A percentile compares a stretch with the other conserved stretches of the same genome.
Conservation (phyloP, 2,797 vertebrate species). For the Arnoldichthys spilopterus region DNA sequence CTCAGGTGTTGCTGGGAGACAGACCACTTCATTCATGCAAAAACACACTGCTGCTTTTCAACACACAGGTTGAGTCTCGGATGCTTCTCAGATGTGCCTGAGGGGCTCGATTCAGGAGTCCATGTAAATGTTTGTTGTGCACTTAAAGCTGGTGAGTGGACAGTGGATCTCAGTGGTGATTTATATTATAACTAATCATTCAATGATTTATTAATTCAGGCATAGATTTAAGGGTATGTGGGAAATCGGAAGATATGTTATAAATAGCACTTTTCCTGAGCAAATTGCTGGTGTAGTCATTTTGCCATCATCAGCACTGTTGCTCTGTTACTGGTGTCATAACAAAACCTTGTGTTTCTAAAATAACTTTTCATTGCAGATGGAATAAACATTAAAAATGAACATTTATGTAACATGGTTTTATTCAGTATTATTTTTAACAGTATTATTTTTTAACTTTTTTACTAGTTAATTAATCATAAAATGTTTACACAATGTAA, state of each 20-base stretch:
- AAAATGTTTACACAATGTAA: neutral
- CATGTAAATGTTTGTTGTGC: neutral
- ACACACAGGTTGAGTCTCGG: conserved; percentile 1
- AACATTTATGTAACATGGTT: neutral
- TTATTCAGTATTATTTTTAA: neutral
- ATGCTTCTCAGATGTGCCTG: conserved; percentile 20
- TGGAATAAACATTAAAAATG: neutral
- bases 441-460: too few species aligned
- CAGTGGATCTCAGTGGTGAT: neutral
- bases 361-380: neutral
- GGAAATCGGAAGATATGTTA: neutral
- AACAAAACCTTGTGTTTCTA: too few species aligned
- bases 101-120: conserved; percentile 6
- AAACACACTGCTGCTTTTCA: conserved; percentile 19
- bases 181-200: neutral
- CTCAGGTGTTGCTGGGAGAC: conserved; percentile 34
- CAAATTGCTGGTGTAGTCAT: too few species aligned
- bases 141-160: neutral
- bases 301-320: too few species aligned
- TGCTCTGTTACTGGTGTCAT: too few species aligned
- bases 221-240: too few species aligned
- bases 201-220: neutral
- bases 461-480: neutral
- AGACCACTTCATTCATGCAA: conserved; percentile 42
- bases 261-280: too few species aligned